A percentile compares a stretch with the other conserved stretches of the same genome.
These are phyloP conservation scores for Drosophila insularis DNA, from an alignment of 1,140 invertebrate genomes.

Conservation along the genomic window DNA sequence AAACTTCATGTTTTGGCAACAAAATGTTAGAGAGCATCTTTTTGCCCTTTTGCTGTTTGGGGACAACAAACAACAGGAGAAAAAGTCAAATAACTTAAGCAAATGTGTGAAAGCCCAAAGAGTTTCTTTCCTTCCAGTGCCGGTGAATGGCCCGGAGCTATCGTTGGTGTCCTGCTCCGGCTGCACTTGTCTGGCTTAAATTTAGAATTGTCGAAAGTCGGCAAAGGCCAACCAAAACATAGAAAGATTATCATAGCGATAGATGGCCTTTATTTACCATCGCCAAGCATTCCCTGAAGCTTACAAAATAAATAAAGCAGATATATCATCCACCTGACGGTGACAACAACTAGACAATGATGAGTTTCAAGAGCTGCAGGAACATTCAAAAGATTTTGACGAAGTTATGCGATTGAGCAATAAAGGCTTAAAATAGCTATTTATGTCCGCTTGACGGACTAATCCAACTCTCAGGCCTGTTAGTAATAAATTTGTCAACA, in stretches of 20 bases:
- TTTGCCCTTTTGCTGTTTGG: constrained; percentile 64
- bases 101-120: constrained; percentile 67
- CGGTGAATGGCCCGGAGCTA: constrained; percentile 33
- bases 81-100: constrained; percentile 74
- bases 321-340: neutral
- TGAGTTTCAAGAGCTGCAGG: no score
- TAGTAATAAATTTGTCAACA: no score
- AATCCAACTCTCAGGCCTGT: no score
- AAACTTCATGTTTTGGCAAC: constrained; percentile 13
- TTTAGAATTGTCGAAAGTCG: neutral
- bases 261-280: no score
- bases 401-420: no score
- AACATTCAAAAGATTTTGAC: no score
- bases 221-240: neutral
- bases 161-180: constrained; percentile 12
- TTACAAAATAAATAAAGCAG: no score
- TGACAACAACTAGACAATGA: no score
- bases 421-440: no score
- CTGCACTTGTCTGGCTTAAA: neutral
- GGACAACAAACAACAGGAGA: constrained; percentile 50
- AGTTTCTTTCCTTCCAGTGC: constrained; percentile 49
- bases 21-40: constrained; percentile 30
- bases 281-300: no score
- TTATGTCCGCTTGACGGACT: no score
- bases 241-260: neutral